Base-by-base conservation (phyloP, 2,888 invertebrate species). In the Anticlea derivata region DNA sequence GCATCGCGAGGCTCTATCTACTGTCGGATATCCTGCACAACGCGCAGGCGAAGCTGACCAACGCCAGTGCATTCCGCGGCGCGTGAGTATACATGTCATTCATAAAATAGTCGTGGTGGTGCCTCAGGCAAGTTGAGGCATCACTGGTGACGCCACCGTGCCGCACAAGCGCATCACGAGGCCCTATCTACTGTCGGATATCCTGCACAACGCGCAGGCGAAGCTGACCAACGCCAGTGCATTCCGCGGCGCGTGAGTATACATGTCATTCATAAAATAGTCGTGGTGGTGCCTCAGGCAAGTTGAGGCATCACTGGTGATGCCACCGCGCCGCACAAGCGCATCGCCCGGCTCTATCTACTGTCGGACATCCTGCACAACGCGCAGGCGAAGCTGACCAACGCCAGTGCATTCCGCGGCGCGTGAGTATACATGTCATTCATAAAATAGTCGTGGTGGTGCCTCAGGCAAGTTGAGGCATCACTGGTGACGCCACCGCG, bases 241-340 rank as follows among this genome's bases (percentile, higher is more conserved):
- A 72, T 99, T 96, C 74, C 91, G 97, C 60, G 94, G 94, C 88
- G 95, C 96, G 95, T 96, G 81, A 92, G 94, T 92, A 43, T 30
- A n/a, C n/a, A n/a, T n/a, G n/a, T n/a, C n/a, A n/a, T n/a, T n/a
- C n/a, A n/a, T n/a, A n/a, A n/a, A n/a, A n/a, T n/a, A n/a, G n/a
- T n/a, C n/a, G n/a, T n/a, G n/a, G 41, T 99, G 98, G 93, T 99
- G 99, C 83, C 96, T 99, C 56, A 98, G 99, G 79, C 99, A 99
- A 86, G 98, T 98, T 12, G 99, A 99, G 83, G 97, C 98, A 20
- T 99, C 33, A 93, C 95, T 5, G 96, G 95, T 65, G 79, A 91
- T 5, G 89, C 93, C 67, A 98, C 98, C 0, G 92, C 95, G 41
- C 93, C 97, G 11, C 94, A 95, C 50, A 97, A 96, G 81, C 98